Evolutionary conservation across 92 coral and sea anemone species (phyloP).

Genomic region (Blastomussa wellsi): DNA sequence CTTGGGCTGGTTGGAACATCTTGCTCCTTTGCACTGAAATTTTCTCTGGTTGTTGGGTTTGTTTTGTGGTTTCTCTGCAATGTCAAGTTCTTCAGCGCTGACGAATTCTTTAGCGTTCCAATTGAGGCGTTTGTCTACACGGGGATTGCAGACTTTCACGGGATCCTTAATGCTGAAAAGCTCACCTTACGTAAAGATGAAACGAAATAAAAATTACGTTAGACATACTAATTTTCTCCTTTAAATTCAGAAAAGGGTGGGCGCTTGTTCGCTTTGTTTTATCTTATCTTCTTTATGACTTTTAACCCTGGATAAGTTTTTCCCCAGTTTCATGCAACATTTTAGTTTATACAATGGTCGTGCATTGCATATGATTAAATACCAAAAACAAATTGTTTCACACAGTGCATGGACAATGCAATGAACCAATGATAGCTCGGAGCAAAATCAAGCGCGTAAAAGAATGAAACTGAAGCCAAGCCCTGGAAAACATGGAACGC

Average conservation of each 20-base stretch:
- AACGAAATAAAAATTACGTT: neutral
- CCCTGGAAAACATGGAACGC: too few relatives aligned
- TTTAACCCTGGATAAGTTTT: too few relatives aligned
- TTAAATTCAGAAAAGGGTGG: neutral
- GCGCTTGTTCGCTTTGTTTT: neutral
- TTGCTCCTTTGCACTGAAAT: slow-evolving; percentile 65
- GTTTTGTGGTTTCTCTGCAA: slow-evolving; percentile 32
- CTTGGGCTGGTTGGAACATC: slow-evolving; percentile 91
- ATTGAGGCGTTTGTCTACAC: slow-evolving; percentile 37
- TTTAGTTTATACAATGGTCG: too few relatives aligned
- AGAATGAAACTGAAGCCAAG: neutral
- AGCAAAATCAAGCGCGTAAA: neutral
- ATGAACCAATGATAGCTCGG: neutral
- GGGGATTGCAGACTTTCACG: slow-evolving; percentile 61
- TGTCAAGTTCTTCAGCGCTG: slow-evolving; percentile 3
- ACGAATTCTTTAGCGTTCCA: slow-evolving; percentile 57
- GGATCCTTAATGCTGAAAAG: slow-evolving; percentile 88
- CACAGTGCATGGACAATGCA: neutral
- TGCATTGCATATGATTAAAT: too few relatives aligned
- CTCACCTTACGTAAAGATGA: slow-evolving; percentile 59
- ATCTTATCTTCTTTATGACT: too few relatives aligned
- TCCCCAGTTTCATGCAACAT: too few relatives aligned
- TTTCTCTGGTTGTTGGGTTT: slow-evolving; percentile 30
- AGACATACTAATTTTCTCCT: neutral
- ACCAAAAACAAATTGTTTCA: neutral